Evolutionary conservation across 2,113 vertebrate species (phyloP).

Genomic region (Lamprotornis superbus): DNA sequence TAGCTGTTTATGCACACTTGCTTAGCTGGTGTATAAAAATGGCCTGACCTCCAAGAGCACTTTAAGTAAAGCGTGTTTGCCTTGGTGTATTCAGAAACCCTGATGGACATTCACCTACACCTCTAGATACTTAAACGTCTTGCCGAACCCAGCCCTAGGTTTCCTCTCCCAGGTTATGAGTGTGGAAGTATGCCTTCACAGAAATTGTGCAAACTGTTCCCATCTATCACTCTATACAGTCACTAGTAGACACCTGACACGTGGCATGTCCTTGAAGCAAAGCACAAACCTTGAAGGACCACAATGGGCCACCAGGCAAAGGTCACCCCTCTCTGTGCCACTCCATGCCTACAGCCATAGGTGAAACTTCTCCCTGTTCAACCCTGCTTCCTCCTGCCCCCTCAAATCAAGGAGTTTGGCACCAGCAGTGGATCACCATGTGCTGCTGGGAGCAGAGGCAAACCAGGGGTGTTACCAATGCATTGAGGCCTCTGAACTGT

Average conservation of each 20-base stretch:
- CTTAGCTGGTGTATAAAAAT: neutral
- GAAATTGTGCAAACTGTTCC: too few species aligned
- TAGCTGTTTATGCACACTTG: neutral
- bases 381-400: neutral
- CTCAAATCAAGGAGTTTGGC: fast-evolving
- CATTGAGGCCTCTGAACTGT: fast-evolving
- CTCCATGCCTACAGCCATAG: fast-evolving
- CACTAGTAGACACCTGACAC: neutral
- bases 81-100: neutral
- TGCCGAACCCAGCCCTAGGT: neutral
- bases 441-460: neutral
- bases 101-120: neutral
- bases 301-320: neutral
- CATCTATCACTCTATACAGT: neutral
- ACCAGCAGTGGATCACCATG: fast-evolving
- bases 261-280: neutral
- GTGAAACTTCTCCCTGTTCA: neutral
- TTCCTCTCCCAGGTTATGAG: neutral
- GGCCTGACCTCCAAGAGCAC: neutral
- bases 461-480: fast-evolving
- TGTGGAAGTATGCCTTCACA: neutral
- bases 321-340: neutral
- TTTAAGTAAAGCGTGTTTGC: neutral
- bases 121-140: fast-evolving
- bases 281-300: neutral